Percentiles rank a stretch among this genome's conserved stretches.
Conservation (phyloP, 1,140 invertebrate species). For the Macrobrachium nipponense region DNA sequence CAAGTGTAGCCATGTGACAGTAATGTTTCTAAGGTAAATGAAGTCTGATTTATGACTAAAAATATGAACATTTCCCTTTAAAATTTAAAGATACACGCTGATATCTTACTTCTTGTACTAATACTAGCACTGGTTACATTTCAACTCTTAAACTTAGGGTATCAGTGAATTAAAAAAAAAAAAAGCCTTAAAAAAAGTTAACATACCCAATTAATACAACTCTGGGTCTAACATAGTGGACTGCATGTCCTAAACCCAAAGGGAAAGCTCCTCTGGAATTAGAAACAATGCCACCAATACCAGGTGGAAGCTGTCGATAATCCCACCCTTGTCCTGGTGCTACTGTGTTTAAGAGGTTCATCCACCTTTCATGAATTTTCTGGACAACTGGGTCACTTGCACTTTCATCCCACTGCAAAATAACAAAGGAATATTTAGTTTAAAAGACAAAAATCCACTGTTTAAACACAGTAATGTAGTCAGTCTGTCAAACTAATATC, state of each 20-base stretch:
- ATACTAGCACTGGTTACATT: too few relatives aligned
- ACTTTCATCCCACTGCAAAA: conserved; percentile 52
- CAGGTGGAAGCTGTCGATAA: conserved; percentile 82
- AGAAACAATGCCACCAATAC: conserved; percentile 74
- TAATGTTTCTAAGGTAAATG: too few relatives aligned
- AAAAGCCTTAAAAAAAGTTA: conserved; percentile 18
- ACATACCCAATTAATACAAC: conserved; percentile 83
- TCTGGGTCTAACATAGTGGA: conserved; percentile 81
- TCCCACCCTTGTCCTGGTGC: conserved; percentile 19
- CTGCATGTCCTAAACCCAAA: conserved; percentile 89
- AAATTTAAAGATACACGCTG: too few relatives aligned
- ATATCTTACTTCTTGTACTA: too few relatives aligned
- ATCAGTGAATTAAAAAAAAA: too few relatives aligned
- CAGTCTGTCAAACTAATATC: too few relatives aligned
- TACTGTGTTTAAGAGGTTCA: conserved; percentile 32
- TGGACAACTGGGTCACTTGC: conserved; percentile 13
- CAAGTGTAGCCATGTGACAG: too few relatives aligned
- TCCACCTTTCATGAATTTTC: conserved; percentile 37
- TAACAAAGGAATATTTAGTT: background rate
- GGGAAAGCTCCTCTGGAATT: conserved; percentile 88
- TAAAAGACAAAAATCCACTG: background rate
- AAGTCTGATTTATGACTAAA: too few relatives aligned
- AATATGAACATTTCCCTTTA: too few relatives aligned
- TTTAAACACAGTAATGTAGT: too few relatives aligned
- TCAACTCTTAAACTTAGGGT: too few relatives aligned